Base-by-base conservation (phyloP, 2,888 invertebrate genomes). In the Buathra laborator region DNA sequence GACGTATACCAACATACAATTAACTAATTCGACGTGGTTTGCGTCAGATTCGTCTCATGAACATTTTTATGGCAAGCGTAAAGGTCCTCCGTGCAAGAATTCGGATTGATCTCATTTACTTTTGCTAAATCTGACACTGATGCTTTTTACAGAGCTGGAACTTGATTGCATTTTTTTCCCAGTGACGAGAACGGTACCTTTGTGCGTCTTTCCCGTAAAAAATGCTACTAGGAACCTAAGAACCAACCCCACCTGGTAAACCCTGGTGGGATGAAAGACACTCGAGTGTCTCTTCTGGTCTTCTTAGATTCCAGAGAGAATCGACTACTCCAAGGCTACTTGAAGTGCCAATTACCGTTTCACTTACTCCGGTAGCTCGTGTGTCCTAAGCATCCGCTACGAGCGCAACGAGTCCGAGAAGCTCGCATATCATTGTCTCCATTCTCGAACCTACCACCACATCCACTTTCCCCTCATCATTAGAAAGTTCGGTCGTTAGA, bases 351-450 rank as follows among this genome's bases (percentile, higher is more conserved):
- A 78, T 78, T 78, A 78, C 78, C 46, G 78, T 68, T 78, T 68
- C 68, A 67, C 68, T 68, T 78, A 70, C 46, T 56, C 44, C 46
- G 24, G 16, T 59, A 37, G 6, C 24, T 51, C 48, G 66, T 51
- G 43, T 48, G 24, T 29, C 29, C 46, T 59, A 64, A 37, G 29
- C 46, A 37, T n/a, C 7, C 53, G 43, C 76, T 44, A 67, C 46
- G 43, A 62, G 76, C 64, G 24, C 71, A 12, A 24, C 59, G 24
- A 12, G 5, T 14, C 80, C 85, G 78, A 79, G 82, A 78, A 70
- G 70, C 84, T 83, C 81, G 78, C 76, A 86, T 83, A 85, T 77
- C 86, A 53, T 75, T n/a, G n/a, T 46, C 44, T 29, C 81, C 80
- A 66, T 56, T 37, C 67, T 79, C 24, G 66, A 62, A 29, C 10